Percentiles rank a stretch among this genome's conserved stretches.
Conservation (phyloP, 2,113 vertebrate genomes). For the Varanus komodoensis region DNA sequence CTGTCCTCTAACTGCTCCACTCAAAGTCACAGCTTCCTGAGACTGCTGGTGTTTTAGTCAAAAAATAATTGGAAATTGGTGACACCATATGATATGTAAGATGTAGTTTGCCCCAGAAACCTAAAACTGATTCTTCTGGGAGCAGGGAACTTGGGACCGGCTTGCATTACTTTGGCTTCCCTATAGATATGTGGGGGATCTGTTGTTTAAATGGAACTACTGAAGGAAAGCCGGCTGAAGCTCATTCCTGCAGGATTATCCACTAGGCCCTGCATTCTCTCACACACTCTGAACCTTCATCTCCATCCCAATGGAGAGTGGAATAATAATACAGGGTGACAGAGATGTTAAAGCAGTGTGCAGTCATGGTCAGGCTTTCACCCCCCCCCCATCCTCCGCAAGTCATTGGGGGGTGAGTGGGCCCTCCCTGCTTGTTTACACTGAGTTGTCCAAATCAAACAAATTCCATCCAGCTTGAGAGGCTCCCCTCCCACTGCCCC, state of each 20-base stretch:
- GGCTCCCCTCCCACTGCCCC: constrained; percentile 2
- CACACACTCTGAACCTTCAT: neutral
- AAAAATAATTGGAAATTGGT: neutral
- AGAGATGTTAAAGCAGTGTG: constrained; percentile 1
- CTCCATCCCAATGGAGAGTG: neutral
- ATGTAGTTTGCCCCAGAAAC: neutral
- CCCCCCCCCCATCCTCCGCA: neutral
- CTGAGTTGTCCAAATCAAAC: constrained; percentile 38
- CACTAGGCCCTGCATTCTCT: neutral
- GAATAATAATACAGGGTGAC: neutral
- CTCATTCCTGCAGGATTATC: constrained; percentile 28
- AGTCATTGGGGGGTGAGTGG: neutral
- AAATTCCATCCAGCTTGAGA: constrained; percentile 35
- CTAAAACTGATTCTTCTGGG: neutral
- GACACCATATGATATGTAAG: neutral
- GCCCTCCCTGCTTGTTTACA: constrained; percentile 18
- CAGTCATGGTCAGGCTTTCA: neutral
- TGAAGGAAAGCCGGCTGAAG: neutral
- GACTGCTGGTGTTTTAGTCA: neutral
- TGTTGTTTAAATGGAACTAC: neutral
- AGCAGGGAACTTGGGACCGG: neutral
- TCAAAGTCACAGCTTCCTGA: neutral
- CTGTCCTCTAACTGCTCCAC: too few species aligned
- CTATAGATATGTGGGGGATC: neutral
- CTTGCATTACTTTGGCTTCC: neutral